phyloP scores from a whole-genome alignment of 2,888 invertebrate species.

The Nephrotoma flavescens region DNA sequence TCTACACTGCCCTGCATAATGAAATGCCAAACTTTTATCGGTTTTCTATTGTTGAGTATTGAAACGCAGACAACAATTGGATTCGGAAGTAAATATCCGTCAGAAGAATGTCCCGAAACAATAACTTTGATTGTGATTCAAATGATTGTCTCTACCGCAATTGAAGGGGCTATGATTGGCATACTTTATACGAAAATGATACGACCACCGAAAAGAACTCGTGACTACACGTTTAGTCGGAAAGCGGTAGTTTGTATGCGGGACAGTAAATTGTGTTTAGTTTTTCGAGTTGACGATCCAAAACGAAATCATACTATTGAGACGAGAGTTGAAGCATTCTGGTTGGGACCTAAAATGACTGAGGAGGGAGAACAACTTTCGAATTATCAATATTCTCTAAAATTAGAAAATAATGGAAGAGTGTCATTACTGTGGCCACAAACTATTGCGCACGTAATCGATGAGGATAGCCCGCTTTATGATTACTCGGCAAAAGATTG shows the following conservation, averaged over 20 bases:
- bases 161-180: constrained; percentile 66
- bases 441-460: constrained; percentile 63
- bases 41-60: constrained; percentile 80
- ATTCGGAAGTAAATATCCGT: constrained; percentile 72
- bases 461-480: constrained; percentile 56
- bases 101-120: constrained; percentile 80
- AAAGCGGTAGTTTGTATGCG: constrained; percentile 72
- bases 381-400: constrained; percentile 50
- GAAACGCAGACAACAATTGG: constrained; percentile 89
- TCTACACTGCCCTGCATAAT: constrained; percentile 68
- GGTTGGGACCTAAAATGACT: constrained; percentile 16
- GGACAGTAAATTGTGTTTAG: constrained; percentile 65
- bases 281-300: constrained; percentile 84
- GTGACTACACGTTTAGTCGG: constrained; percentile 24
- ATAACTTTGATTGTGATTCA: constrained; percentile 82
- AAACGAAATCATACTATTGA: constrained; percentile 82
- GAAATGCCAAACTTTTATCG: constrained; percentile 67
- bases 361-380: constrained; percentile 53
- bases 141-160: constrained; percentile 74
- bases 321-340: constrained; percentile 58
- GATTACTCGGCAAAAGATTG: constrained; percentile 61
- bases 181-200: constrained; percentile 86
- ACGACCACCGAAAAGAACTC: constrained; percentile 37
- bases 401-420: constrained; percentile 43
- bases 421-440: constrained; percentile 67